Evolutionary conservation across 2,888 invertebrate genomes (phyloP).

Genomic region (Tuta absoluta): DNA sequence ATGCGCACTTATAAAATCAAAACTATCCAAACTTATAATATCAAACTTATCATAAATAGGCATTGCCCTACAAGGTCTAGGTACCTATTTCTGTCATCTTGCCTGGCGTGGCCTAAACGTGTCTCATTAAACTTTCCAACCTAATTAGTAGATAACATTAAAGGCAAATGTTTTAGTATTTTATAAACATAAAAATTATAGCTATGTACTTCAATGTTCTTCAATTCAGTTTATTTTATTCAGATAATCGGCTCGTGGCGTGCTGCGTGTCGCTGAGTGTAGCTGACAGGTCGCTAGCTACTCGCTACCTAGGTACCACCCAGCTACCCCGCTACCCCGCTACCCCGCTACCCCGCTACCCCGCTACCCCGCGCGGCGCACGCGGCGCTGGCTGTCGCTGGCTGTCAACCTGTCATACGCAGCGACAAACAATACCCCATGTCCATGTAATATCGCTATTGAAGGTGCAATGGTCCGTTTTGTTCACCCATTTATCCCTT

Average conservation of each 20-base stretch:
- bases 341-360: conserved; percentile 54
- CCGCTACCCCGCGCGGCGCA: conserved; percentile 49
- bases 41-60: too few relatives aligned
- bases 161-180: too few relatives aligned
- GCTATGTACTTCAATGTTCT: not conserved
- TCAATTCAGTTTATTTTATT: not conserved
- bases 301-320: too few relatives aligned
- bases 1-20: too few relatives aligned
- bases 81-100: too few relatives aligned
- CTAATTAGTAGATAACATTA: too few relatives aligned
- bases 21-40: too few relatives aligned
- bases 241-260: conserved; percentile 15
- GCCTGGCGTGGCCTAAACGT: too few relatives aligned
- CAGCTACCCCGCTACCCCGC: conserved; percentile 66
- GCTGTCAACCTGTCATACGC: conserved; percentile 57
- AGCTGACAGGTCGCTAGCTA: conserved; percentile 34
- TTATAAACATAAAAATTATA: not conserved
- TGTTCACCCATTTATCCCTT: conserved; percentile 52
- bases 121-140: too few relatives aligned
- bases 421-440: conserved; percentile 69
- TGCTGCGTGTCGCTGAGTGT: not conserved
- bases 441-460: conserved; percentile 70
- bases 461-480: conserved; percentile 62
- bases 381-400: conserved; percentile 60
- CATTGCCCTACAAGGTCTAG: too few relatives aligned